phyloP scores from a whole-genome alignment of 1,140 invertebrate genomes.

The Drosophila arizonae region DNA sequence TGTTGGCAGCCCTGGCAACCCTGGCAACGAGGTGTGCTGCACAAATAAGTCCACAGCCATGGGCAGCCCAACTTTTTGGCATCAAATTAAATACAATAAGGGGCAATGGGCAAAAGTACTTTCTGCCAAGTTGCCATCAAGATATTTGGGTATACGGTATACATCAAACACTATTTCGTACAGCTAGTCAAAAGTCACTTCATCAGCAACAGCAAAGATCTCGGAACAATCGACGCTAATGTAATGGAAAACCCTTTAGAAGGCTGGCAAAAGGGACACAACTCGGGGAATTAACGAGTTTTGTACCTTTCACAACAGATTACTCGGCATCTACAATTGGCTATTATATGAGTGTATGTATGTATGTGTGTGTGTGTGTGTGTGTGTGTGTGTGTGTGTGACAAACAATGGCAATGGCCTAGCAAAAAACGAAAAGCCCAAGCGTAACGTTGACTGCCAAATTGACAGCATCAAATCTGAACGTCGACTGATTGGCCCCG shows the following conservation, averaged over 20 bases:
- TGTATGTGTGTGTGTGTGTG: conserved; percentile 9
- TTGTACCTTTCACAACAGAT: conserved; percentile 71
- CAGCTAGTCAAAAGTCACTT: conserved; percentile 27
- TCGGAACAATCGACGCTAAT: conserved; percentile 42
- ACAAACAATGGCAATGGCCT: conserved; percentile 25
- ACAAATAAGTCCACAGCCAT: conserved; percentile 11
- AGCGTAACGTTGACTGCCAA: conserved; percentile 14
- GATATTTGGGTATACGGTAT: conserved; percentile 1
- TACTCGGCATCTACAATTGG: conserved; percentile 58
- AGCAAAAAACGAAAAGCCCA: conserved; percentile 17
- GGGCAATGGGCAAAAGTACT: conserved; percentile 11
- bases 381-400: conserved; percentile 8
- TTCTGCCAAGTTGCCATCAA: not conserved
- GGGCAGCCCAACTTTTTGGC: conserved; percentile 3
- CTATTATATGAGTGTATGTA: not conserved
- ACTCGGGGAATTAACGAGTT: conserved; percentile 41
- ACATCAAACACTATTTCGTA: not conserved
- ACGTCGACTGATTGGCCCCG: conserved; percentile 47
- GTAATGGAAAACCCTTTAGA: conserved; percentile 55
- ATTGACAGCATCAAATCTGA: conserved; percentile 13
- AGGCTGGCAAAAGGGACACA: conserved; percentile 28
- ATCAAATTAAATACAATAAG: conserved; percentile 19
- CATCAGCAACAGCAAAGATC: conserved; percentile 23
- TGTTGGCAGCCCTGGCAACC: conserved; percentile 5
- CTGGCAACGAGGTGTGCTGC: conserved; percentile 29